phyloP scores from a whole-genome alignment of 2,797 vertebrate genomes.

The Micromesistius poutassou region DNA sequence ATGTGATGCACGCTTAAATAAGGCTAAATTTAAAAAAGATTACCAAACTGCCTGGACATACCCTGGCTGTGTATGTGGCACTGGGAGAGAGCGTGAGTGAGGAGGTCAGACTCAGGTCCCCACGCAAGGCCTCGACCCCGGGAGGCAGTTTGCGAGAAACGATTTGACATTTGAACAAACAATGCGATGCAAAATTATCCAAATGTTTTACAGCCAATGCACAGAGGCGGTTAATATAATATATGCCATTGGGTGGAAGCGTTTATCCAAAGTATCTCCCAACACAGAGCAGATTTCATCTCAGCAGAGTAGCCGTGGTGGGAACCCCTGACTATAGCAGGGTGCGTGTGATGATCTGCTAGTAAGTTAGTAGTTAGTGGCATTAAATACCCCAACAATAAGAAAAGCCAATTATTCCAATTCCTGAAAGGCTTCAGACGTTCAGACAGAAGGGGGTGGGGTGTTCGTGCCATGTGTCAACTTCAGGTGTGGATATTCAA shows the following conservation, averaged over 20 bases:
- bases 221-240: too few species aligned
- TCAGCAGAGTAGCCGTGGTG: too few species aligned
- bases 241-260: too few species aligned
- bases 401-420: neutral
- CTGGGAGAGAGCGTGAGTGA: constrained; percentile 25
- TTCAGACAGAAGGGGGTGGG: neutral
- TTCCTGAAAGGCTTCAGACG: neutral
- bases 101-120: neutral
- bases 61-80: constrained; percentile 32
- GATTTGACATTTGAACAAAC: neutral
- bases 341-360: too few species aligned
- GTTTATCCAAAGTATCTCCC: too few species aligned
- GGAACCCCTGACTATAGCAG: too few species aligned
- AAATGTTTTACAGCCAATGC: too few species aligned
- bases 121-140: neutral
- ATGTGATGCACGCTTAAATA: constrained; percentile 41
- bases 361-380: too few species aligned
- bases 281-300: too few species aligned
- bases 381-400: neutral
- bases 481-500: too few species aligned
- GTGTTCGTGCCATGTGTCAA: too few species aligned
- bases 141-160: neutral
- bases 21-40: constrained; percentile 31
- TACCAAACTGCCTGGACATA: constrained; percentile 32
- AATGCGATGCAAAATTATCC: neutral